phyloP scores from a whole-genome alignment of 2,888 invertebrate genomes.

The Nomada goodeniana region DNA sequence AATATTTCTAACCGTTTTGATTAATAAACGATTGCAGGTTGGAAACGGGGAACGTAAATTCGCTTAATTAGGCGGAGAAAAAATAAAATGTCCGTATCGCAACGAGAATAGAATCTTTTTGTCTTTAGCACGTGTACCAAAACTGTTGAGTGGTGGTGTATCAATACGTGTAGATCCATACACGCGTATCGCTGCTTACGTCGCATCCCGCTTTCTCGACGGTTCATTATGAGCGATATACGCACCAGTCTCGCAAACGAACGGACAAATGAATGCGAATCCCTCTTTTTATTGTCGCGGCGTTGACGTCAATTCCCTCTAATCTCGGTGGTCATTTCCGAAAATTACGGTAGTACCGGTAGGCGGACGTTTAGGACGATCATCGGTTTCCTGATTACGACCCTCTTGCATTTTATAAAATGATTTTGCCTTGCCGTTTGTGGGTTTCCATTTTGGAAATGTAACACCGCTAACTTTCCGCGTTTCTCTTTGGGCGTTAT shows the following conservation, averaged over 20 bases:
- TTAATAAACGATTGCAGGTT: no score
- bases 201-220: conserved; percentile 48
- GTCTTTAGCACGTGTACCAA: no score
- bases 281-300: conserved; percentile 69
- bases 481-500: background rate
- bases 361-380: conserved; percentile 55
- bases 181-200: conserved; percentile 20
- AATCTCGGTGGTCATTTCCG: conserved; percentile 67
- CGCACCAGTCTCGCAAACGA: conserved; percentile 30
- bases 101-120: no score
- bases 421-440: conserved; percentile 41
- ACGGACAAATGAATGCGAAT: conserved; percentile 34
- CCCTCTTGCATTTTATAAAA: conserved; percentile 45
- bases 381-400: conserved; percentile 67
- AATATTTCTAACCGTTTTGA: background rate
- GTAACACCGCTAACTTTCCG: background rate
- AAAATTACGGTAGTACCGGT: conserved; percentile 63
- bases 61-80: no score
- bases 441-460: conserved; percentile 26
- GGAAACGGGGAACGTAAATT: no score
- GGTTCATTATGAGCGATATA: conserved; percentile 54
- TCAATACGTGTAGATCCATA: no score
- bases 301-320: conserved; percentile 74
- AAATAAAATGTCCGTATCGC: no score
- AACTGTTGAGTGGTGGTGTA: no score